Conservation (phyloP, 2,113 vertebrate genomes). For the Ondatra zibethicus region DNA sequence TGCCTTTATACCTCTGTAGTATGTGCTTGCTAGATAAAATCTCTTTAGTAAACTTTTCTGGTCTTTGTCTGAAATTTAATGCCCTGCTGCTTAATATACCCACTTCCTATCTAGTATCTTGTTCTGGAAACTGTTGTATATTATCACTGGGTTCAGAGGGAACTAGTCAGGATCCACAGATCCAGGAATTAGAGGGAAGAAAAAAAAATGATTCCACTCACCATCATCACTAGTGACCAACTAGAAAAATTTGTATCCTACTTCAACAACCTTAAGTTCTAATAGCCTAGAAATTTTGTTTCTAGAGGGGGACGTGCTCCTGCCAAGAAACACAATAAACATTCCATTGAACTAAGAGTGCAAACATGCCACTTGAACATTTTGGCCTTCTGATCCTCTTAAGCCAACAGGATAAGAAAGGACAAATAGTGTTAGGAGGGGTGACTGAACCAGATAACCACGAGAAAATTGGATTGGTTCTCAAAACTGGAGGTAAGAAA, state of each 20-base stretch:
- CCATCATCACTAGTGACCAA: neutral
- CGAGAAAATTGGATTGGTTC: neutral
- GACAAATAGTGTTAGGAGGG: neutral
- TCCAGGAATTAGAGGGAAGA: neutral
- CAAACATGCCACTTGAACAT: neutral
- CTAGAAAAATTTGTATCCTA: neutral
- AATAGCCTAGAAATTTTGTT: neutral
- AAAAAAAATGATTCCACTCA: neutral
- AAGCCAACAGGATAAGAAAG: neutral
- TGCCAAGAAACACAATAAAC: neutral
- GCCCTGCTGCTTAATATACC: neutral
- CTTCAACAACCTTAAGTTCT: neutral
- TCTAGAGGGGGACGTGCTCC: neutral
- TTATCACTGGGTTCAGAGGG: neutral
- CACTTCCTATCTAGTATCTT: neutral
- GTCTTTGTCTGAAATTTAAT: neutral
- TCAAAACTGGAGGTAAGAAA: neutral
- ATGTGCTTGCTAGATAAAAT: neutral
- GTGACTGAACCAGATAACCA: neutral
- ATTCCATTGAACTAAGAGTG: neutral
- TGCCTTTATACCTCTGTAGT: accelerated
- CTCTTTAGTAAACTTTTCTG: neutral
- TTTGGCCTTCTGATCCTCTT: neutral
- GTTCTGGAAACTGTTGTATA: neutral
- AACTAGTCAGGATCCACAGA: neutral